A percentile compares a stretch with the other conserved stretches of the same genome.
Conservation (phyloP, 2,888 invertebrate genomes). For the Habroteleia sp. region DNA sequence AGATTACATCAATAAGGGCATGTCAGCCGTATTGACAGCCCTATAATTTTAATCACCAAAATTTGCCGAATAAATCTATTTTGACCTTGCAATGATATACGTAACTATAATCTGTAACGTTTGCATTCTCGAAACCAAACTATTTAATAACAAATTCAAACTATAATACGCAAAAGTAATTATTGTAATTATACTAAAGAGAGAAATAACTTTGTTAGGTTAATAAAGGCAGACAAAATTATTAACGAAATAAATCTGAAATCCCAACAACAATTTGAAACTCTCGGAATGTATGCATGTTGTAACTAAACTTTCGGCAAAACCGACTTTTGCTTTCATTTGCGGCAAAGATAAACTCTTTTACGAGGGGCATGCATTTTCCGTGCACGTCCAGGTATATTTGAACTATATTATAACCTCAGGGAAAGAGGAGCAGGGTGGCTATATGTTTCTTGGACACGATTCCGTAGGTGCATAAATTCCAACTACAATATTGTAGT, state of each 20-base stretch:
- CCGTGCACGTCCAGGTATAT: constrained; percentile 23
- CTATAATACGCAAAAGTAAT: no score
- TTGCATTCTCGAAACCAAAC: no score
- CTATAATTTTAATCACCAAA: not conserved
- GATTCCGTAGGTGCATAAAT: no score
- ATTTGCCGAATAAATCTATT: constrained; percentile 1
- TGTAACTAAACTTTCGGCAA: constrained; percentile 1
- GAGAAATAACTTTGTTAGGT: constrained; percentile 1
- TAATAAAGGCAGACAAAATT: not conserved
- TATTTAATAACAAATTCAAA: no score
- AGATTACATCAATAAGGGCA: constrained; percentile 17
- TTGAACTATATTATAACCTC: no score
- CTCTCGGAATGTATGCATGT: not conserved
- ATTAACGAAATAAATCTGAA: not conserved
- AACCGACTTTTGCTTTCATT: constrained; percentile 21
- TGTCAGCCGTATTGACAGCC: not conserved
- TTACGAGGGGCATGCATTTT: constrained; percentile 14
- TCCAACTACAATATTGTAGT: no score
- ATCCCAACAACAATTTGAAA: constrained; percentile 3
- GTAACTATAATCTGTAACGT: no score
- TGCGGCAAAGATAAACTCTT: constrained; percentile 32
- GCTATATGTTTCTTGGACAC: no score
- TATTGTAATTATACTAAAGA: not conserved
- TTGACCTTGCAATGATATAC: no score
- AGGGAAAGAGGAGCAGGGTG: no score